A percentile compares a stretch with the other conserved stretches of the same genome.
These are phyloP conservation scores for Xylota sylvarum DNA, from an alignment of 2,888 invertebrate species.

Conservation along the genomic window DNA sequence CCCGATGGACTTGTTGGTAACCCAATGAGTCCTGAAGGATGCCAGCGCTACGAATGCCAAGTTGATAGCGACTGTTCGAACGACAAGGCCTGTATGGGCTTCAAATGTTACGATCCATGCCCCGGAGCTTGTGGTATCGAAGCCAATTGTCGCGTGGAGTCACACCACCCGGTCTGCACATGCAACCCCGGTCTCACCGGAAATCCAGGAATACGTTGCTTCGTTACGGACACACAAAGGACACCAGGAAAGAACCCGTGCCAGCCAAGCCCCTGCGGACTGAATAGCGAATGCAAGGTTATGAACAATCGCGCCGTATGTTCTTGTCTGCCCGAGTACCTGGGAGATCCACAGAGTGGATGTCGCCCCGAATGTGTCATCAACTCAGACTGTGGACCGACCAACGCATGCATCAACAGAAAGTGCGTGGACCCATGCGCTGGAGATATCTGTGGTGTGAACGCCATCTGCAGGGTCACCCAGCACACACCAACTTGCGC, in stretches of 20 bases:
- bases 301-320: constrained; percentile 90
- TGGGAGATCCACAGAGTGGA: constrained; percentile 92
- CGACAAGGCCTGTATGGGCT: constrained; percentile 91
- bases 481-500: constrained; percentile 94
- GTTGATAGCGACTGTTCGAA: constrained; percentile 91
- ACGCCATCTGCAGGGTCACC: constrained; percentile 91
- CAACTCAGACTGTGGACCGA: constrained; percentile 91
- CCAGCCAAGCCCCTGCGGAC: constrained; percentile 90
- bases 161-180: constrained; percentile 92
- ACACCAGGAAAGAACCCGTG: constrained; percentile 89
- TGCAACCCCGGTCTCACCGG: constrained; percentile 91
- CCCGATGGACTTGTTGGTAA: constrained; percentile 91
- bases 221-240: constrained; percentile 85
- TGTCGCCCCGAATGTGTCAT: constrained; percentile 93
- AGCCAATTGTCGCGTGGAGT: constrained; percentile 90
- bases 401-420: constrained; percentile 91
- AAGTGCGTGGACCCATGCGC: constrained; percentile 91
- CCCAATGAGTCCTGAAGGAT: constrained; percentile 90
- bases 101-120: constrained; percentile 92
- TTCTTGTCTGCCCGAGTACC: constrained; percentile 90
- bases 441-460: constrained; percentile 91
- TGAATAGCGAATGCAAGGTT: constrained; percentile 92
- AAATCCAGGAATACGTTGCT: constrained; percentile 91
- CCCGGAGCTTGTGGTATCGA: constrained; percentile 92
- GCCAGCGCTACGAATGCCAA: constrained; percentile 92